Percentiles rank a stretch among this genome's conserved stretches.
Conservation (phyloP, 2,888 invertebrate species). For the Acleris laterana region DNA sequence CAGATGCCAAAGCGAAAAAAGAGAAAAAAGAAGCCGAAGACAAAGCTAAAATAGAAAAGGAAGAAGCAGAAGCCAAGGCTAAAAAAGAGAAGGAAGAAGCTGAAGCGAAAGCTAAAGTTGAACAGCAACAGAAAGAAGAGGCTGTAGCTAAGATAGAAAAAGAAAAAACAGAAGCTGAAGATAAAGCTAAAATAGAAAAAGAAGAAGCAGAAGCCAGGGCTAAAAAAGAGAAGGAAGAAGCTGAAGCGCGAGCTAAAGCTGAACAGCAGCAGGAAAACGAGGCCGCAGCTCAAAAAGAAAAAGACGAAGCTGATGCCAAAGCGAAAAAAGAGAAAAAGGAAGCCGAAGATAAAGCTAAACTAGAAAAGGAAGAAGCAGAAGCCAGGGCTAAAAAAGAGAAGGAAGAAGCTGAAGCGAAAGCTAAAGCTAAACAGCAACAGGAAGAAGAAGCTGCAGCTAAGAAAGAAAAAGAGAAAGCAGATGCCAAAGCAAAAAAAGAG, state of each 20-base stretch:
- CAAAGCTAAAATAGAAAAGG: too few species aligned
- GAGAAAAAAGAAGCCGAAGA: constrained; percentile 36
- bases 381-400: constrained; percentile 6
- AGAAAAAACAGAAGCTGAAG: not conserved
- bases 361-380: constrained; percentile 24
- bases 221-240: constrained; percentile 20
- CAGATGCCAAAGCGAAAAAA: constrained; percentile 27
- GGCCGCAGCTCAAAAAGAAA: not conserved
- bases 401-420: constrained; percentile 7
- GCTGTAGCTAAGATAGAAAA: constrained; percentile 10
- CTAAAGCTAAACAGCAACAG: constrained; percentile 29
- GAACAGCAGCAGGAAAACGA: not conserved
- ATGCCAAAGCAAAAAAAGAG: constrained; percentile 31
- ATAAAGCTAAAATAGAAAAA: too few species aligned
- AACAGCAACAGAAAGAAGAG: constrained; percentile 39
- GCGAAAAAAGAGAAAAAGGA: constrained; percentile 41
- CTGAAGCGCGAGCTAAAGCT: constrained; percentile 3
- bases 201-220: constrained; percentile 20
- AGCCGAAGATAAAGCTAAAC: constrained; percentile 1
- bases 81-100: constrained; percentile 39
- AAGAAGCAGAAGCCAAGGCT: constrained; percentile 35
- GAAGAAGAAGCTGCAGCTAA: constrained; percentile 13
- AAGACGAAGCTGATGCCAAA: constrained; percentile 14
- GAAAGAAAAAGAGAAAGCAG: constrained; percentile 24
- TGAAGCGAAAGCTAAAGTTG: too few species aligned